A percentile compares a stretch with the other conserved stretches of the same genome.
Conservation (phyloP, 2,113 vertebrate species). For the Lipophrys pholis region DNA sequence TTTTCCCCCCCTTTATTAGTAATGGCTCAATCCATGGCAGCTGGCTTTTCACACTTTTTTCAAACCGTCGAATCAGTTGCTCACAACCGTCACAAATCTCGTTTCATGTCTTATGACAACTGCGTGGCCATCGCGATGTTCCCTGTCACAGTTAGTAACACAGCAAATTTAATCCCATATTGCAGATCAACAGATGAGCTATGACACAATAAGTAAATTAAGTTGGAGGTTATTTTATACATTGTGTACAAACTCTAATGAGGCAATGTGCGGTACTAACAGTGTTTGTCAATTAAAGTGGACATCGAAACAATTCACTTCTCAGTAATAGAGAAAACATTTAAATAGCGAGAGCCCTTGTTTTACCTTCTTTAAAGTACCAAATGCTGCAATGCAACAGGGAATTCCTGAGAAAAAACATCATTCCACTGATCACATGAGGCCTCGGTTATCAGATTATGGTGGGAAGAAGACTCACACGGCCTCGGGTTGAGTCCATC, state of each 20-base stretch:
- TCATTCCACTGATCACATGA: constrained; percentile 51
- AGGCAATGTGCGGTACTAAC: neutral
- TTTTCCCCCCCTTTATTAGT: no score
- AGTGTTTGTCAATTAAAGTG: no score
- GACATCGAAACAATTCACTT: no score
- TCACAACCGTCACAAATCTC: neutral
- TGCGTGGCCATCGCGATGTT: neutral
- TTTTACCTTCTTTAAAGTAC: no score
- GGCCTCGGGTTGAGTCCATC: constrained; percentile 9
- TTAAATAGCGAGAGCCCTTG: no score
- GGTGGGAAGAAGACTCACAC: constrained; percentile 15
- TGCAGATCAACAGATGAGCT: neutral
- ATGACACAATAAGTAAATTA: neutral
- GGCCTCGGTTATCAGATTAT: constrained; percentile 18
- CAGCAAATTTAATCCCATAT: neutral
- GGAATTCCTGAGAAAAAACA: neutral
- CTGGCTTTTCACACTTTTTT: no score
- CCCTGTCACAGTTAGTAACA: neutral
- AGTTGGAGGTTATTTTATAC: neutral
- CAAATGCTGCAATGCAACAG: neutral
- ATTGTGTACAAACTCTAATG: neutral
- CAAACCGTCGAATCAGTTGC: no score
- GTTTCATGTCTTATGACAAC: neutral
- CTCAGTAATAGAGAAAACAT: no score
- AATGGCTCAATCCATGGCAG: no score